phyloP scores from a whole-genome alignment of 2,797 vertebrate species.

The Epinephelus awoara region DNA sequence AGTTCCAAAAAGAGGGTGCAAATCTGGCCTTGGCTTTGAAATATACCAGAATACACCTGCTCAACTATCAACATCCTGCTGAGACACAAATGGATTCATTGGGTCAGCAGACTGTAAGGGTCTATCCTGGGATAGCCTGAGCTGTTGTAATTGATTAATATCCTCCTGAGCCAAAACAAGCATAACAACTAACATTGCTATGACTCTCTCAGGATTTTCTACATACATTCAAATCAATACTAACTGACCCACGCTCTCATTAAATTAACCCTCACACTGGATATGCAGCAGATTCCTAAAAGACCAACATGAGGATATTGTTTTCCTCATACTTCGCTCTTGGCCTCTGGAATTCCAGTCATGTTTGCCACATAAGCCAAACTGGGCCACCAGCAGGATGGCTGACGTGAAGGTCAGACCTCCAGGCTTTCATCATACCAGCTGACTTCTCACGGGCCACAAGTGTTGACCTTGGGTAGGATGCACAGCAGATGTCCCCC shows the following conservation, averaged over 20 bases:
- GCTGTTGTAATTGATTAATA: slow-evolving; percentile 44
- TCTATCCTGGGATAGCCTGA: slow-evolving; percentile 27
- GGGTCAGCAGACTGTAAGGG: slow-evolving; percentile 24
- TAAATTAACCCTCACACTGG: slow-evolving; percentile 14
- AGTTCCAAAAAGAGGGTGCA: slow-evolving; percentile 61
- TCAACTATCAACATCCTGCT: slow-evolving; percentile 48
- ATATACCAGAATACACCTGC: slow-evolving; percentile 59
- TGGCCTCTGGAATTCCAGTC: slow-evolving; percentile 72
- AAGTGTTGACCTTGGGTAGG: slow-evolving; percentile 71
- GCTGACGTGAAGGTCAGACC: slow-evolving; percentile 69
- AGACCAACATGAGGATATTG: slow-evolving; percentile 28
- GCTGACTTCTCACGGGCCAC: slow-evolving; percentile 63
- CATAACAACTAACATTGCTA: slow-evolving; percentile 13
- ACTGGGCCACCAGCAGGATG: slow-evolving; percentile 63
- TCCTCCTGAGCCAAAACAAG: slow-evolving; percentile 29
- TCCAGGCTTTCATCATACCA: slow-evolving; percentile 62
- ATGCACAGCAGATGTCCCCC: slow-evolving; percentile 61
- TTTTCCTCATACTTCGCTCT: slow-evolving; percentile 44
- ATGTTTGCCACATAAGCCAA: slow-evolving; percentile 70
- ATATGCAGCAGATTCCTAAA: slow-evolving; percentile 7
- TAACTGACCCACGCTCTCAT: slow-evolving; percentile 20
- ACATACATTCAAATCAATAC: slow-evolving; percentile 23
- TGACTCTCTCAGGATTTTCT: slow-evolving; percentile 6
- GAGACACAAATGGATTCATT: slow-evolving; percentile 46
- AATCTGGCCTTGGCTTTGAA: slow-evolving; percentile 60